Conservation (phyloP, 2,888 invertebrate species). For the Catocala sponsa region DNA sequence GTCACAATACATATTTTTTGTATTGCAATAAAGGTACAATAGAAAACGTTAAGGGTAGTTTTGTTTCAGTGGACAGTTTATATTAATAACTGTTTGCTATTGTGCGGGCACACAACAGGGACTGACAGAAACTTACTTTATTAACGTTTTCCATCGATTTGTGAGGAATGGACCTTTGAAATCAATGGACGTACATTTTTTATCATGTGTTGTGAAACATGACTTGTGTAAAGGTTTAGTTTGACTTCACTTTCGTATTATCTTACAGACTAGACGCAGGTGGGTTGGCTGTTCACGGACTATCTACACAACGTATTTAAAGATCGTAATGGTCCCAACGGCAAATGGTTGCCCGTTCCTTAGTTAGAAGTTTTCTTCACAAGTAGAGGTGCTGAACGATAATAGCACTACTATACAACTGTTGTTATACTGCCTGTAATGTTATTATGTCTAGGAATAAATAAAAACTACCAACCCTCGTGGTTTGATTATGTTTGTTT, state of each 20-base stretch:
- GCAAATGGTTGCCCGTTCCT: neutral
- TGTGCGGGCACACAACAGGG: conserved; percentile 10
- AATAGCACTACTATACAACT: neutral
- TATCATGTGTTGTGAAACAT: neutral
- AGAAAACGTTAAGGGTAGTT: conserved; percentile 13
- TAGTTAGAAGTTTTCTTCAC: neutral
- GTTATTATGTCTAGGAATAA: no score
- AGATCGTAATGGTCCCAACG: conserved; percentile 1
- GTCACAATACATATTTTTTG: conserved; percentile 25
- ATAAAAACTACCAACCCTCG: no score
- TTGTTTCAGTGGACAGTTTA: conserved; percentile 9
- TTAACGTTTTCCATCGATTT: neutral
- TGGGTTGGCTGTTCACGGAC: conserved; percentile 2
- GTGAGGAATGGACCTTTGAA: neutral
- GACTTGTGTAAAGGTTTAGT: conserved; percentile 1
- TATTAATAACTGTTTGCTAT: conserved; percentile 5
- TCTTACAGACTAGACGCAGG: conserved; percentile 16
- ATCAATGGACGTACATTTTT: neutral
- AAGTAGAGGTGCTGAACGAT: neutral
- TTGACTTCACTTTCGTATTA: conserved; percentile 18
- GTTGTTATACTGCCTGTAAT: neutral
- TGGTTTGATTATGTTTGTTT: no score
- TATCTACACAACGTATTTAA: conserved; percentile 6
- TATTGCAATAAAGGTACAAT: conserved; percentile 15
- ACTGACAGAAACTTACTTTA: conserved; percentile 19